Evolutionary conservation across 2,888 invertebrate genomes (phyloP).

Genomic region (Scaptomyza polygonia): DNA sequence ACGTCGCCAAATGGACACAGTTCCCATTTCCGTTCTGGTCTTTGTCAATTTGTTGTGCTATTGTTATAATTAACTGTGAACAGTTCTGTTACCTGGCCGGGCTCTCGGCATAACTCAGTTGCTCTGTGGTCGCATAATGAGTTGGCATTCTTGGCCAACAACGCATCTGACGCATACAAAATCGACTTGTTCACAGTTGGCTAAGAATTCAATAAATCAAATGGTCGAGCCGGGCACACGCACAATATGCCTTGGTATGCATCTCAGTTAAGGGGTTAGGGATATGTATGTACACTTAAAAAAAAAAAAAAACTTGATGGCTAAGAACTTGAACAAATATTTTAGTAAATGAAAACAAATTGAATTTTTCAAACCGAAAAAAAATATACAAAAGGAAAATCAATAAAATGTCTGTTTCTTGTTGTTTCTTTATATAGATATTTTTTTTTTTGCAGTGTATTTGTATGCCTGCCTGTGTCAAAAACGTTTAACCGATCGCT

Average conservation of each 20-base stretch:
- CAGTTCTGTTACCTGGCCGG: conserved; percentile 22
- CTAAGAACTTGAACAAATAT: neutral
- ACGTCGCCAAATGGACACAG: conserved; percentile 53
- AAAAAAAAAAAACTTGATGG: neutral
- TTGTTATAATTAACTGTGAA: conserved; percentile 76
- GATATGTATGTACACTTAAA: conserved; percentile 16
- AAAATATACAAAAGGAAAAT: too few species aligned
- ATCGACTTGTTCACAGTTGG: conserved; percentile 47
- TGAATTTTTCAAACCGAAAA: too few species aligned
- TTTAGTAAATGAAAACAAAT: neutral
- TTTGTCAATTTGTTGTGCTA: conserved; percentile 57
- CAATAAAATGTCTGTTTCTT: too few species aligned
- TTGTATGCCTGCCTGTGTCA: conserved; percentile 26
- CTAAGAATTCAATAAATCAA: conserved; percentile 72
- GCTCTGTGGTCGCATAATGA: conserved; percentile 59
- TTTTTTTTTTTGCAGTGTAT: neutral
- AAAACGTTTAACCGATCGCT: conserved; percentile 37
- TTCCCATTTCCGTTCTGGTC: conserved; percentile 58
- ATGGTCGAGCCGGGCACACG: conserved; percentile 64
- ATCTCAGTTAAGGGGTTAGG: conserved; percentile 17
- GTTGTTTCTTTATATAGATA: too few species aligned
- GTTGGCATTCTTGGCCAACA: conserved; percentile 68
- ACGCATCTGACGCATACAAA: conserved; percentile 67
- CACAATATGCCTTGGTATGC: conserved; percentile 75
- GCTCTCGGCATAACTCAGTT: conserved; percentile 1